Evolutionary conservation across 2,113 vertebrate species (phyloP).

Genomic region (Meriones unguiculatus): DNA sequence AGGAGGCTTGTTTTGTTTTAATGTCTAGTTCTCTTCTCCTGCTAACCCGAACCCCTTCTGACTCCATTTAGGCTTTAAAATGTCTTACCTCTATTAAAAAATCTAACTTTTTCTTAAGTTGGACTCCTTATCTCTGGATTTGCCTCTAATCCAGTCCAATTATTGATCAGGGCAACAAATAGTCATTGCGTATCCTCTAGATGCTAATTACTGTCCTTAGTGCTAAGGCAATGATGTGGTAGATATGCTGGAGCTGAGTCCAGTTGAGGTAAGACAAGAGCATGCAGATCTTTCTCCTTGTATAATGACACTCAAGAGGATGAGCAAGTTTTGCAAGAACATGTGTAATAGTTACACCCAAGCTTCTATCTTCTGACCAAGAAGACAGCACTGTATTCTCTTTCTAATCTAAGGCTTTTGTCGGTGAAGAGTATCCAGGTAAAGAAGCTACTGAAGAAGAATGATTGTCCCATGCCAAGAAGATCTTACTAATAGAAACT

Average conservation of each 20-base stretch:
- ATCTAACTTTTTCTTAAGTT: neutral
- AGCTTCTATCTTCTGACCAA: neutral
- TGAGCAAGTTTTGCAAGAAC: neutral
- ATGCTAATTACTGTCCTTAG: neutral
- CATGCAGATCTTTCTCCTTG: neutral
- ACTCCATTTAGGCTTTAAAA: neutral
- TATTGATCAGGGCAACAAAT: neutral
- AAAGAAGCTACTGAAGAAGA: neutral
- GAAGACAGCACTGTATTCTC: neutral
- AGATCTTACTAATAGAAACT: slow-evolving; percentile 6
- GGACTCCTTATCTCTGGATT: neutral
- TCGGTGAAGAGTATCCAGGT: neutral
- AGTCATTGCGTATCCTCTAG: neutral
- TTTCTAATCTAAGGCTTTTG: neutral
- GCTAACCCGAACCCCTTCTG: neutral
- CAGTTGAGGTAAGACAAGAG: neutral
- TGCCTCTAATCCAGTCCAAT: neutral
- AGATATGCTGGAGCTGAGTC: neutral
- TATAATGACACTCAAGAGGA: neutral
- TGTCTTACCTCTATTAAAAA: neutral
- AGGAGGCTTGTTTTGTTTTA: neutral
- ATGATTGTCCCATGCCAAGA: neutral
- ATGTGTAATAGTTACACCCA: neutral
- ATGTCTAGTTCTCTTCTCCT: neutral
- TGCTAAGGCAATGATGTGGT: neutral